Percentiles rank a stretch among this genome's conserved stretches.
These are phyloP conservation scores for Myrmecophaga tridactyla DNA, from an alignment of 2,113 vertebrate genomes.

Conservation along the genomic window DNA sequence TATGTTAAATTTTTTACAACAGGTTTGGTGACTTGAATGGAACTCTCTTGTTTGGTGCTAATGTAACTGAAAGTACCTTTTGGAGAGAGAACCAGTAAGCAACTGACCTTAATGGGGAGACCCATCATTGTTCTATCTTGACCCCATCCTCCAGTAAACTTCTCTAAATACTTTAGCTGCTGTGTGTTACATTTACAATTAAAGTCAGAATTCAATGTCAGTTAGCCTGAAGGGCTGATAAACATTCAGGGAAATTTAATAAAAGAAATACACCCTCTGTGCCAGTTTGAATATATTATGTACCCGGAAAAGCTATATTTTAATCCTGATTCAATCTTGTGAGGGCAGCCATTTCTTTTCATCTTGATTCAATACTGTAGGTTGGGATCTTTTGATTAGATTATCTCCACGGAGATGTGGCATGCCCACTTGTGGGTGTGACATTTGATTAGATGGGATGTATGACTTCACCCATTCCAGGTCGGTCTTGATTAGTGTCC, in stretches of 20 bases:
- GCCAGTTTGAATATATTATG: no score
- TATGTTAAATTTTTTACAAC: background rate
- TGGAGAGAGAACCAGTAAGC: background rate
- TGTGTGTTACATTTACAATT: background rate
- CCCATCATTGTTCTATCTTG: background rate
- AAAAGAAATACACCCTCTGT: no score
- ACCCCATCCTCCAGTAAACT: background rate
- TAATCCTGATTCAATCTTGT: no score
- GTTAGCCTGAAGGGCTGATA: background rate
- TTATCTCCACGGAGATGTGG: no score
- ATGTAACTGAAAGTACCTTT: background rate
- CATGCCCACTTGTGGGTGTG: no score
- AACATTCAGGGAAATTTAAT: slow-evolving; percentile 5
- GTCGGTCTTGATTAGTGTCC: no score
- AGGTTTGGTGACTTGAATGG: background rate
- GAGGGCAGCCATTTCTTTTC: no score
- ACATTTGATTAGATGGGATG: no score
- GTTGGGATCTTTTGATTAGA: no score
- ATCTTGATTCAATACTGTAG: no score
- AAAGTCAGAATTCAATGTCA: background rate
- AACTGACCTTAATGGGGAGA: background rate
- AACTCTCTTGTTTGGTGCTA: background rate
- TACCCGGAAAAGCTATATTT: no score
- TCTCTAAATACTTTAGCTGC: background rate
- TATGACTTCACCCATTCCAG: no score